A percentile compares a stretch with the other conserved stretches of the same genome.
phyloP scores from a whole-genome alignment of 1,140 invertebrate species.

The Brachionus koreanus region DNA sequence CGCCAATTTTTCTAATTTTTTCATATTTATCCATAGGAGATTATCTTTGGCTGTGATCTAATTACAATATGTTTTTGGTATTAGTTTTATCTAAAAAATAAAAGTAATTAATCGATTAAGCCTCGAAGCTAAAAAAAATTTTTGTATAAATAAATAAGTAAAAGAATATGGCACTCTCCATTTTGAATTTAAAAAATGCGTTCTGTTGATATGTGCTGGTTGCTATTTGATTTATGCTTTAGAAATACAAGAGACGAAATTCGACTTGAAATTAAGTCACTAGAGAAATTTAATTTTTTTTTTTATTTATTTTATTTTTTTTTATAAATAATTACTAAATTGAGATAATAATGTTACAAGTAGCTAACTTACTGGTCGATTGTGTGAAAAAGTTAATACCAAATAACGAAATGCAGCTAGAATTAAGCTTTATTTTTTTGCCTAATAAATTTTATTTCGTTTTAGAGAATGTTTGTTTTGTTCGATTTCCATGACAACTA shows the following conservation, averaged over 20 bases:
- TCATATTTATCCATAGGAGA: slow-evolving; percentile 92
- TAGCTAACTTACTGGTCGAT: background rate
- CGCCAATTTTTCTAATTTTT: slow-evolving; percentile 88
- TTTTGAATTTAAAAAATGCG: background rate
- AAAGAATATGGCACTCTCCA: background rate
- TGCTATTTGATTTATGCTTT: slow-evolving; percentile 17
- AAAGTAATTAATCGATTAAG: background rate
- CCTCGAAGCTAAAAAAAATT: background rate
- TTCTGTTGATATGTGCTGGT: slow-evolving; percentile 10
- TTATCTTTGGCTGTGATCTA: too few species aligned
- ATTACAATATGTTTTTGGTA: too few species aligned
- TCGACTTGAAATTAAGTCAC: background rate
- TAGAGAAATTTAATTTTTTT: background rate
- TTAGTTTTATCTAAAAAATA: background rate
- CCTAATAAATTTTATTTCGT: slow-evolving; percentile 36
- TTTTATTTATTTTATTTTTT: background rate
- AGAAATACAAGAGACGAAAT: slow-evolving; percentile 18
- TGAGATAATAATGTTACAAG: background rate
- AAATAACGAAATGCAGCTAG: background rate
- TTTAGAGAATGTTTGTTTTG: slow-evolving; percentile 31
- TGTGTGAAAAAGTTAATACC: background rate
- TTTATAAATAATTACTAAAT: background rate
- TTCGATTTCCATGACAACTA: background rate
- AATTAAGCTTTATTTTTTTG: slow-evolving; percentile 13
- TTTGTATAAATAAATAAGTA: background rate